Evolutionary conservation across 2,113 vertebrate genomes (phyloP).

Genomic region (Ursus arctos): DNA sequence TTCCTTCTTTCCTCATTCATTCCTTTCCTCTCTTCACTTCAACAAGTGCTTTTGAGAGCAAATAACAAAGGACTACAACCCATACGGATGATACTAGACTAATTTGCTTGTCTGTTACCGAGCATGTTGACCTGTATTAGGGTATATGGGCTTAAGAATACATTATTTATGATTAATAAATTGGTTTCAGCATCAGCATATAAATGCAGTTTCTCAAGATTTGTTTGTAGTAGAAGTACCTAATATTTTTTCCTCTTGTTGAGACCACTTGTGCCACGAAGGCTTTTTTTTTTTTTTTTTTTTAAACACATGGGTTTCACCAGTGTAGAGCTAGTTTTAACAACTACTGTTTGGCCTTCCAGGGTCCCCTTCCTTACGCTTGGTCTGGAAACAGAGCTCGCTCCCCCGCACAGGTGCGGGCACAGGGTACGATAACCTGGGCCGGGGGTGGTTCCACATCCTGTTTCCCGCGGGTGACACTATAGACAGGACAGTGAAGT

Average conservation of each 20-base stretch:
- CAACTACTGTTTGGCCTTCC: neutral
- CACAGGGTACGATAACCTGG: neutral
- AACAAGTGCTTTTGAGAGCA: neutral
- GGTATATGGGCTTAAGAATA: neutral
- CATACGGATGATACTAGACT: neutral
- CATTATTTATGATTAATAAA: conserved; percentile 19
- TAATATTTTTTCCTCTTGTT: neutral
- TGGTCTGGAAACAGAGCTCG: neutral
- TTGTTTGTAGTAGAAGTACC: neutral
- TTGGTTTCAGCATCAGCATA: neutral
- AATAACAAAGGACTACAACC: neutral
- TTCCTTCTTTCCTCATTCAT: neutral
- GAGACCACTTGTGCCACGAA: neutral
- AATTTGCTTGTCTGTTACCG: neutral
- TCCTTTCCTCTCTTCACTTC: neutral
- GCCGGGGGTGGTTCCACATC: neutral
- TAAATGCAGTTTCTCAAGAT: neutral
- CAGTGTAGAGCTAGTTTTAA: neutral
- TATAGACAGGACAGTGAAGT: neutral
- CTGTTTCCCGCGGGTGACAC: neutral
- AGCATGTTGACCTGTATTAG: neutral
- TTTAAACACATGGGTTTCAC: neutral
- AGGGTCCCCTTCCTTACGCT: neutral
- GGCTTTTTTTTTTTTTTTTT: neutral
- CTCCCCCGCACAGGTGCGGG: neutral